Evolutionary conservation across 2,113 vertebrate genomes (phyloP).

Genomic region (Lasiurus borealis): DNA sequence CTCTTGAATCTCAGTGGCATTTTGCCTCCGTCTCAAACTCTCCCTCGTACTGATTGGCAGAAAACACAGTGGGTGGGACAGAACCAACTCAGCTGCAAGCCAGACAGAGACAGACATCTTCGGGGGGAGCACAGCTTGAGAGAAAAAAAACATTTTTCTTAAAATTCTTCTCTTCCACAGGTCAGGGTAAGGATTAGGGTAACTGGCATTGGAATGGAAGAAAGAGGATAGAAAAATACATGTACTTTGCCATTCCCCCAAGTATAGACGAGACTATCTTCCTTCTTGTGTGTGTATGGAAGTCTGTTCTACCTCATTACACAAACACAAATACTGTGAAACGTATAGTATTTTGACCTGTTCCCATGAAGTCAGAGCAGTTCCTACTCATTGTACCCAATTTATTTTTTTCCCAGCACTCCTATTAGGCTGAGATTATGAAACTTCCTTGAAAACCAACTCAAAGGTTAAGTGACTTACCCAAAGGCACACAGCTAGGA

Average conservation of each 20-base stretch:
- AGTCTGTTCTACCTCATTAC: conserved; percentile 29
- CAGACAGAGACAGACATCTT: conserved; percentile 63
- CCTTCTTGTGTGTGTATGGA: neutral
- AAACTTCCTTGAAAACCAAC: conserved; percentile 65
- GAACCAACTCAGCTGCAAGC: conserved; percentile 53
- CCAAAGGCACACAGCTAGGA: conserved; percentile 53
- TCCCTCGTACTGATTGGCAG: conserved; percentile 65
- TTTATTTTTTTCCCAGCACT: conserved; percentile 70
- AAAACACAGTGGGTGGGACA: conserved; percentile 52
- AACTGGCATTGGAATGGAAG: conserved; percentile 48
- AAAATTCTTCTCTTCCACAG: conserved; percentile 76
- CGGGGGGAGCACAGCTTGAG: conserved; percentile 61
- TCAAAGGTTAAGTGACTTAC: conserved; percentile 74
- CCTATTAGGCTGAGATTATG: conserved; percentile 57
- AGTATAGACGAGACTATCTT: neutral
- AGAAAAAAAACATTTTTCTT: conserved; percentile 72
- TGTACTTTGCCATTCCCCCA: neutral
- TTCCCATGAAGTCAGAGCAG: conserved; percentile 66
- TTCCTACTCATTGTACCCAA: conserved; percentile 61
- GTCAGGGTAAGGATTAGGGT: conserved; percentile 70
- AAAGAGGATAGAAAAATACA: conserved; percentile 55
- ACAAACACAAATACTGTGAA: conserved; percentile 61
- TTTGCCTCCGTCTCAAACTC: neutral
- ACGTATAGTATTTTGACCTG: conserved; percentile 56
- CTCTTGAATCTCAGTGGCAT: neutral